Percentiles rank a stretch among this genome's conserved stretches.
These are phyloP conservation scores for Meghimatium bilineatum DNA, from an alignment of 2,888 invertebrate species.

Conservation along the genomic window DNA sequence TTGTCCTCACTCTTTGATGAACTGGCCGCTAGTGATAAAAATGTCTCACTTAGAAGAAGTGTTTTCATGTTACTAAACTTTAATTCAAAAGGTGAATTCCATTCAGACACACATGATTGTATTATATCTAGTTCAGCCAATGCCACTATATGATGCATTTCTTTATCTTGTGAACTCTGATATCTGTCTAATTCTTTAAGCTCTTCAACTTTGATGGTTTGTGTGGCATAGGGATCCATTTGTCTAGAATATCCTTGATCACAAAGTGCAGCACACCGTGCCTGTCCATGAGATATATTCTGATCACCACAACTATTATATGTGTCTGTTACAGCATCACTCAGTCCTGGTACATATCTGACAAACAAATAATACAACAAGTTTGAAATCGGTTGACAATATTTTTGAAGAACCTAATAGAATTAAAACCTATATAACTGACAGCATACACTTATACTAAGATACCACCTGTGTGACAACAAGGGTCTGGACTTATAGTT, in stretches of 20 bases:
- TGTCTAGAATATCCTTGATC: not conserved
- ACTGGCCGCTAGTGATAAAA: not conserved
- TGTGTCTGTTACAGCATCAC: not conserved
- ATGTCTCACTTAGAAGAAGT: not conserved
- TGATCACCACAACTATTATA: not conserved
- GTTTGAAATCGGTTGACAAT: too few species aligned
- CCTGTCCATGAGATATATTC: not conserved
- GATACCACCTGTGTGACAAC: too few species aligned
- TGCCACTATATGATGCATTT: not conserved
- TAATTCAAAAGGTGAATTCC: not conserved
- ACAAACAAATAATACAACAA: not conserved
- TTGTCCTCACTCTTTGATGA: not conserved
- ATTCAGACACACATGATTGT: not conserved
- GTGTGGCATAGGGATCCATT: not conserved
- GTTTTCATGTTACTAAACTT: not conserved
- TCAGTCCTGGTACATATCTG: constrained; percentile 24
- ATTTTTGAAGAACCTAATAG: too few species aligned
- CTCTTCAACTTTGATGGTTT: not conserved
- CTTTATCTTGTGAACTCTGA: not conserved
- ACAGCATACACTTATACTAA: too few species aligned
- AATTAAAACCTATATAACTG: too few species aligned
- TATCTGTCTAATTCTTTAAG: not conserved
- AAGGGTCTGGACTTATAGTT: too few species aligned
- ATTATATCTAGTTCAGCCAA: not conserved
- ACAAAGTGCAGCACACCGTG: not conserved